A percentile compares a stretch with the other conserved stretches of the same genome.
phyloP scores from a whole-genome alignment of 2,113 vertebrate species.

The Balaenoptera acutorostrata region DNA sequence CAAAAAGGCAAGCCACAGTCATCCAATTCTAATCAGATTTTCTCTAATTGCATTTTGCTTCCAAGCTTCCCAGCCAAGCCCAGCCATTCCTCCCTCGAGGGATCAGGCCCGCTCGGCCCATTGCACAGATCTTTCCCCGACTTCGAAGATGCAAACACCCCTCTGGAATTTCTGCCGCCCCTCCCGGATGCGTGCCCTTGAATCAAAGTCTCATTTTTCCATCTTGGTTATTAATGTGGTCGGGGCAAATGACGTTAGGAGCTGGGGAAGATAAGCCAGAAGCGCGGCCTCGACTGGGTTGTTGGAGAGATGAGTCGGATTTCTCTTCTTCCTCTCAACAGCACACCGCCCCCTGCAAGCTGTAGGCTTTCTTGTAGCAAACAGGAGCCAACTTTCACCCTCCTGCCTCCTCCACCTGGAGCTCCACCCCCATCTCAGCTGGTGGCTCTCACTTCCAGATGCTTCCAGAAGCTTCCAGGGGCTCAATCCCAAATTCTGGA shows the following conservation, averaged over 20 bases:
- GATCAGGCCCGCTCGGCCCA: background rate
- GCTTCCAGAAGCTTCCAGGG: background rate
- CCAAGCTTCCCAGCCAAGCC: background rate
- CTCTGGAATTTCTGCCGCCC: background rate
- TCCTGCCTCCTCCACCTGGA: background rate
- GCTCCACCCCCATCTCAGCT: background rate
- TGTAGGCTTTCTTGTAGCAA: background rate
- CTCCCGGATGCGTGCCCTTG: background rate
- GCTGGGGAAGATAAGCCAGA: background rate
- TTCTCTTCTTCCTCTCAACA: background rate
- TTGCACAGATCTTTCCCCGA: accelerated
- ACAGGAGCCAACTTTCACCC: background rate
- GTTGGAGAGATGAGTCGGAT: background rate
- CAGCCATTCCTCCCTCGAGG: background rate
- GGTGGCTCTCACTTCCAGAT: background rate
- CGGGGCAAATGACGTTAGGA: background rate
- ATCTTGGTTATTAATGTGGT: no score
- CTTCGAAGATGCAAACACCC: background rate
- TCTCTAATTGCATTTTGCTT: constrained; percentile 6
- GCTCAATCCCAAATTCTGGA: background rate
- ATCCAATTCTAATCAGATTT: background rate
- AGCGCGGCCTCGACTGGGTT: background rate
- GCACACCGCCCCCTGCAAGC: background rate
- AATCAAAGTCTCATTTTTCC: background rate
- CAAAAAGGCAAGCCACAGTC: background rate